Percentiles rank a stretch among this genome's conserved stretches.
phyloP scores from a whole-genome alignment of 1,140 invertebrate species.

The Trichonephila inaurata region DNA sequence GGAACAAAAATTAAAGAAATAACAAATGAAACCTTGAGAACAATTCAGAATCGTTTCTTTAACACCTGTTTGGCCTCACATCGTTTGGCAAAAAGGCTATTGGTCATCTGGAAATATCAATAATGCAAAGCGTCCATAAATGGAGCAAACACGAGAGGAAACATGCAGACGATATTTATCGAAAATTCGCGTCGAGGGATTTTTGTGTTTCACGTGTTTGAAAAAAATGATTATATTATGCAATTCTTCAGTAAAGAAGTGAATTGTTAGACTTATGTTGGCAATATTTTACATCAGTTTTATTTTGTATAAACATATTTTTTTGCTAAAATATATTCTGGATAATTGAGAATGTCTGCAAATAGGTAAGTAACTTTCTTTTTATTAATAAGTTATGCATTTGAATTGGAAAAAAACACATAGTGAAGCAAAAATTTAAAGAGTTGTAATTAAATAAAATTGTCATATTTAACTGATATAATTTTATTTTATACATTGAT shows the following conservation, averaged over 20 bases:
- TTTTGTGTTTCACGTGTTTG: neutral
- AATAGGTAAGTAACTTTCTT: constrained; percentile 12
- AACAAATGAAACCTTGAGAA: neutral
- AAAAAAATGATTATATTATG: neutral
- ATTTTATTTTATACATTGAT: too few species aligned
- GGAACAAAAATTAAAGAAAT: neutral
- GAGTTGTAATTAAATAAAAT: too few species aligned
- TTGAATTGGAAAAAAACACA: too few species aligned
- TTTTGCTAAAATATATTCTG: neutral
- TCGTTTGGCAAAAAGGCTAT: neutral
- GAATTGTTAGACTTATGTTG: neutral
- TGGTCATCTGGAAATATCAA: constrained; percentile 38
- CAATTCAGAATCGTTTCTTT: neutral
- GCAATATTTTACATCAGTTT: neutral
- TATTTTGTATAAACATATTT: neutral
- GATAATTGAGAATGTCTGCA: neutral
- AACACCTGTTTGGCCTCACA: constrained; percentile 27
- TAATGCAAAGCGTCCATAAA: constrained; percentile 33
- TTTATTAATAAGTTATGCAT: neutral
- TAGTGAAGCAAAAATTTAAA: neutral
- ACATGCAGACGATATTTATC: neutral
- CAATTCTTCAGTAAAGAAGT: neutral
- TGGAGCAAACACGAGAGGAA: neutral
- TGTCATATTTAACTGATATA: too few species aligned
- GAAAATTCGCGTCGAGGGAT: neutral